Evolutionary conservation across 2,888 invertebrate species (phyloP), one percentile per base, ranked within the genome.

Genomic region (Machimus atricapillus): DNA sequence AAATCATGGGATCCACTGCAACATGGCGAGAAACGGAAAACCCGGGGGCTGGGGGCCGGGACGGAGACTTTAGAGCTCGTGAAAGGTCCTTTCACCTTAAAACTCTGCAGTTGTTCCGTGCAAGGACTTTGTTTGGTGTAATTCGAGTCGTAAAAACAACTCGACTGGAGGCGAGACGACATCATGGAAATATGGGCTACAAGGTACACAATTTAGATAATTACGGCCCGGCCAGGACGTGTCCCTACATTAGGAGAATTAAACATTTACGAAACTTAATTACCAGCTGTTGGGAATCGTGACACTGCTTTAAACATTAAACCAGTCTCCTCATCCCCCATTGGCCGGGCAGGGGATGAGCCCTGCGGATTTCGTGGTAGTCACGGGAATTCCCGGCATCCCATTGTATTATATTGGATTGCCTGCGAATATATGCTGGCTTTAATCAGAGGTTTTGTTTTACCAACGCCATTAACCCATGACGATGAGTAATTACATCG

Each of bases 141-240:
- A 83, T 52, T 66, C 66, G 40, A 83, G 82, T 46, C 58, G 82
- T 66, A 83, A 66, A 83, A 66, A 66, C 52, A 66, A 76, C 76
- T 76, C 37, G 82, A 40, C 27, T 66, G 19, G 23, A 83, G 82
- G 37, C 82, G 66, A 66, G 66, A 83, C 66, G 82, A 83, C 58
- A 66, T 40, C 66, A 83, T 83, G 82, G 19, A 83, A 83, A 83
- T 83, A 83, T 83, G 66, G 82, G 31, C 66, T 83, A 83, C 82
- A 83, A 83, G 82, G 82, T 66, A 83, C 52, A 83, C 82, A 83
- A 83, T 83, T 83, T 83, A 83, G 82, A 83, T 83, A 83, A 83
- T 83, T 83, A 83, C 82, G 66, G 66, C 66, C 34, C 37, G 52
- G 82, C 34, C 37, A 83, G 46, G 66, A 40, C 37, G 82, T 58